Evolutionary conservation across 2,888 invertebrate species (phyloP), one percentile per base, ranked within the genome.

Genomic region (Hanleya hanleyi): DNA sequence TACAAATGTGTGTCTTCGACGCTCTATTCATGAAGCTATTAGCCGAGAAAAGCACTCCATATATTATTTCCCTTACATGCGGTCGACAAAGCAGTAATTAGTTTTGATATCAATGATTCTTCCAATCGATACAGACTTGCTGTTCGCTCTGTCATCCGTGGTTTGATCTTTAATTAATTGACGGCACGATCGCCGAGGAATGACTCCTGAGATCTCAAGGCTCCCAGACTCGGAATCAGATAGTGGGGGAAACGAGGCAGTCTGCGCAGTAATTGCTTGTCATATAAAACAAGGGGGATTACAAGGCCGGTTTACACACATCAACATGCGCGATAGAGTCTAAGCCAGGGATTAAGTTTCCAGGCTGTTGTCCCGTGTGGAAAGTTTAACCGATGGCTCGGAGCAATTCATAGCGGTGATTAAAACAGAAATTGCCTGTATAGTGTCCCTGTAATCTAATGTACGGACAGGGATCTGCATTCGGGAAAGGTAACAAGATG

Each of bases 161-260:
- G 57, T 57, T 57, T 57, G 57, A 57, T 57, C 26, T 57, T 57
- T 57, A 57, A 57, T 57, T 57, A 57, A 57, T 57, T 57, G 57
- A 57, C 12, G 57, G 32, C 26, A 15, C 57, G 32, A 47, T 47
- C n/a, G 47, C 47, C 47, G 47, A 18, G 47, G 7, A 18, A 18
- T n/a, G 47, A 22, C 47, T 22, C 47, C 47, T 2, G 18, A 22
- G 47, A 47, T 47, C 47, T 47, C 47, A n/a, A 47, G n/a, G n/a
- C n/a, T 41, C 41, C 41, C 41, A 41, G 41, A 41, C 18, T 18
- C 9, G 9, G 41, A 9, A 12, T 41, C 41, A n/a, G n/a, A n/a
- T n/a, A n/a, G n/a, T n/a, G n/a, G n/a, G n/a, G n/a, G n/a, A n/a
- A n/a, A n/a, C n/a, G 22, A 29, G 22, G 22, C 22, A 29, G 57